These are phyloP conservation scores for Monodelphis domestica DNA, from an alignment of 2,797 vertebrate genomes.

Conservation along the genomic window DNA sequence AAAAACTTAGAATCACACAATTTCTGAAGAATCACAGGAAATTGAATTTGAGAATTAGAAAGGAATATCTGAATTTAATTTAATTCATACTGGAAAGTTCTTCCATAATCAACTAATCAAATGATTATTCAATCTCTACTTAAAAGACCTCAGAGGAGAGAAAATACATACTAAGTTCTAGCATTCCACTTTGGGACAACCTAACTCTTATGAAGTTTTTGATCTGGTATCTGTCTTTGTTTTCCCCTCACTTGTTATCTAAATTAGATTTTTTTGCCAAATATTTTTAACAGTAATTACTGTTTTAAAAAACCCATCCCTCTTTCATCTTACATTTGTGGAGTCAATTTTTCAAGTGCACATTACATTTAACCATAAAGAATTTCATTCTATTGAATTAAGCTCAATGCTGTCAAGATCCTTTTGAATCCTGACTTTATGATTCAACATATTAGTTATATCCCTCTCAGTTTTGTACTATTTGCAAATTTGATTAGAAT, in stretches of 20 bases:
- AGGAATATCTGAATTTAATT: too few relatives aligned
- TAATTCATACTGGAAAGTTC: too few relatives aligned
- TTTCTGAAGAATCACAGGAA: too few relatives aligned
- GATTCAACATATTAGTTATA: neutral
- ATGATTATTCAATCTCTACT: too few relatives aligned
- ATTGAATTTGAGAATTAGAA: too few relatives aligned
- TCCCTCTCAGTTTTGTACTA: neutral
- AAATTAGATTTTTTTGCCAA: neutral
- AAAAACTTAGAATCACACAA: too few relatives aligned
- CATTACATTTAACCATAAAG: neutral
- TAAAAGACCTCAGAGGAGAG: too few relatives aligned
- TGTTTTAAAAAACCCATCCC: neutral
- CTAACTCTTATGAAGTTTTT: too few relatives aligned
- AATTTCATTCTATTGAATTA: neutral
- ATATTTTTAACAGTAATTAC: neutral
- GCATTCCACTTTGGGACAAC: too few relatives aligned
- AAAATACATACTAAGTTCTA: too few relatives aligned
- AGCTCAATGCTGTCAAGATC: neutral
- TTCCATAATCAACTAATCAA: too few relatives aligned
- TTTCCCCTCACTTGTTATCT: neutral
- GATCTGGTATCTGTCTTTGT: too few relatives aligned
- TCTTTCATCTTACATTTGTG: neutral
- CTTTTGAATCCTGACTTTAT: neutral
- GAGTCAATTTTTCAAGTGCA: neutral
- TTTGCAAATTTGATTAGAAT: neutral